These are phyloP conservation scores for Pteropus rufus DNA, from an alignment of 2,797 vertebrate species.

Conservation along the genomic window DNA sequence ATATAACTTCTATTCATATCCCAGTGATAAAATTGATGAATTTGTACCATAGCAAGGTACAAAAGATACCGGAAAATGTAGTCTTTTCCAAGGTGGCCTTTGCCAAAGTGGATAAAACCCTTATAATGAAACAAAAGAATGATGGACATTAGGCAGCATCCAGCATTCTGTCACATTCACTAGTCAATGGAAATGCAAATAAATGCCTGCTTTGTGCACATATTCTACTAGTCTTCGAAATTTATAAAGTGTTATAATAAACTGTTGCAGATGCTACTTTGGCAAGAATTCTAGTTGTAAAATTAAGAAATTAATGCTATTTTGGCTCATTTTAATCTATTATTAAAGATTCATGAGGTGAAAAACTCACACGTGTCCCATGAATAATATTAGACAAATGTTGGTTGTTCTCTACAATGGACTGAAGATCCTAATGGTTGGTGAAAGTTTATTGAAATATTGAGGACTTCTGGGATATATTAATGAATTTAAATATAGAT, in stretches of 20 bases:
- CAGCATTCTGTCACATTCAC: background rate
- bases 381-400: slow-evolving; percentile 9
- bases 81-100: background rate
- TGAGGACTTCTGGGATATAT: background rate
- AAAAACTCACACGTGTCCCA: background rate
- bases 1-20: background rate
- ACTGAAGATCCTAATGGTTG: background rate
- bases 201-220: background rate
- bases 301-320: background rate
- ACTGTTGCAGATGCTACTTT: background rate
- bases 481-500: background rate
- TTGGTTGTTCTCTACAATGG: background rate
- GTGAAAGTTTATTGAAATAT: background rate
- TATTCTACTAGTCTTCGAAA: background rate
- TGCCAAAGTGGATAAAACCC: rapidly evolving
- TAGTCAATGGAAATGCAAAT: background rate
- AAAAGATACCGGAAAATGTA: background rate
- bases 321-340: background rate
- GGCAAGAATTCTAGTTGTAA: background rate
- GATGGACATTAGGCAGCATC: background rate
- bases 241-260: background rate
- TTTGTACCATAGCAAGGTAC: background rate
- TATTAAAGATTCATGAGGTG: background rate
- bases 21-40: background rate
- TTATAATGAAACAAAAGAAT: background rate